phyloP scores from a whole-genome alignment of 2,797 vertebrate genomes.

The Rhinichthys osculus region DNA sequence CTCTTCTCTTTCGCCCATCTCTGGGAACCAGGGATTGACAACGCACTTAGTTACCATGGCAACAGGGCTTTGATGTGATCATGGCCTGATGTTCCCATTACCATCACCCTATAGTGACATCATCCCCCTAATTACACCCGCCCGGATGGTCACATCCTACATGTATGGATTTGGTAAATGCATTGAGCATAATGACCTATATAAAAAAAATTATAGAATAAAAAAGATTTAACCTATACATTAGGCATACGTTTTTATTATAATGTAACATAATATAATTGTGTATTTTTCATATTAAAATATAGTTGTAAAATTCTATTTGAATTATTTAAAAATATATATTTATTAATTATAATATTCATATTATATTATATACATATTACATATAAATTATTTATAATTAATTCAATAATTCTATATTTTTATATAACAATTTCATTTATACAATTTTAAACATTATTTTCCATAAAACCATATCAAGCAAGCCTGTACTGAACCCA shows the following conservation, averaged over 20 bases:
- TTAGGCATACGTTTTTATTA: neutral
- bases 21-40: slow-evolving; percentile 70
- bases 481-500: too few species aligned
- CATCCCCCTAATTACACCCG: slow-evolving; percentile 74
- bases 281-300: neutral
- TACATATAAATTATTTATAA: neutral
- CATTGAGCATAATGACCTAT: neutral
- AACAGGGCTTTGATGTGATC: slow-evolving; percentile 80
- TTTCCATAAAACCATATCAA: too few species aligned
- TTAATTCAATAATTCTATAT: neutral
- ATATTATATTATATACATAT: neutral
- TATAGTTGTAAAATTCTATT: too few species aligned
- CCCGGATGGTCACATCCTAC: slow-evolving; percentile 61
- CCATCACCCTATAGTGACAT: slow-evolving; percentile 77
- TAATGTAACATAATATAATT: neutral
- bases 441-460: too few species aligned
- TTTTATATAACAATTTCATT: neutral
- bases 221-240: neutral
- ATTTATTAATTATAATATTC: neutral
- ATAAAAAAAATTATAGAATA: neutral
- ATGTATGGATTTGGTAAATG: neutral
- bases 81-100: slow-evolving; percentile 76
- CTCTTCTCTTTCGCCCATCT: slow-evolving; percentile 42
- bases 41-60: slow-evolving; percentile 80
- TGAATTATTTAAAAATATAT: neutral